Percentiles rank a stretch among this genome's conserved stretches.
phyloP scores from a whole-genome alignment of 2,113 vertebrate genomes.

The Camelus bactrianus region DNA sequence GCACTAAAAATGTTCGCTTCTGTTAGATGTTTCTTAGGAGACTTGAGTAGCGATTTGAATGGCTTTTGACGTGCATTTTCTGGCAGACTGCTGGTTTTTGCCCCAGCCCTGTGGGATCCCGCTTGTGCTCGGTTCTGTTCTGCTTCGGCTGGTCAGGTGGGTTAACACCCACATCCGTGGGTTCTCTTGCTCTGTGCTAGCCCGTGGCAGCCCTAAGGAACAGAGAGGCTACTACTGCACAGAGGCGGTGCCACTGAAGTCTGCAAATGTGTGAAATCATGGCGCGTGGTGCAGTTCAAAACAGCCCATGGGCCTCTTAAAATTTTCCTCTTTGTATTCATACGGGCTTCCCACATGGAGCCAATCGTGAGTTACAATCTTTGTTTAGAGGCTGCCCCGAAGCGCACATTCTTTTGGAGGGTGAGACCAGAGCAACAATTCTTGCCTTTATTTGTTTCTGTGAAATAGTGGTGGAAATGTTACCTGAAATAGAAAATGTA shows the following conservation, averaged over 20 bases:
- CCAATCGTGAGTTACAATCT: neutral
- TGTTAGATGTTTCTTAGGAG: neutral
- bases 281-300: neutral
- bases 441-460: neutral
- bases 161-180: neutral
- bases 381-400: neutral
- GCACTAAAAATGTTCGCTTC: neutral
- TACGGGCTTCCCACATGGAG: neutral
- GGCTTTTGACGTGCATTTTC: slow-evolving; percentile 2
- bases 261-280: neutral
- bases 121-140: neutral
- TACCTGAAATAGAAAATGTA: neutral
- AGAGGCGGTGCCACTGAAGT: neutral
- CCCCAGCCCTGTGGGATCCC: neutral
- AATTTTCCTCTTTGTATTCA: too few relatives aligned
- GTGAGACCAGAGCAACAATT: neutral
- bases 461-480: neutral
- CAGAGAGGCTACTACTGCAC: accelerated
- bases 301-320: neutral
- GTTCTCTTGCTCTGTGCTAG: too few relatives aligned
- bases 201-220: neutral
- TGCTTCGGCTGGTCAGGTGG: accelerated
- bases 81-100: neutral
- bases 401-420: neutral
- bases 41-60: neutral